Evolutionary conservation across 2,888 invertebrate species (phyloP), one percentile per base, ranked within the genome.

Genomic region (Argynnis bischoffii): DNA sequence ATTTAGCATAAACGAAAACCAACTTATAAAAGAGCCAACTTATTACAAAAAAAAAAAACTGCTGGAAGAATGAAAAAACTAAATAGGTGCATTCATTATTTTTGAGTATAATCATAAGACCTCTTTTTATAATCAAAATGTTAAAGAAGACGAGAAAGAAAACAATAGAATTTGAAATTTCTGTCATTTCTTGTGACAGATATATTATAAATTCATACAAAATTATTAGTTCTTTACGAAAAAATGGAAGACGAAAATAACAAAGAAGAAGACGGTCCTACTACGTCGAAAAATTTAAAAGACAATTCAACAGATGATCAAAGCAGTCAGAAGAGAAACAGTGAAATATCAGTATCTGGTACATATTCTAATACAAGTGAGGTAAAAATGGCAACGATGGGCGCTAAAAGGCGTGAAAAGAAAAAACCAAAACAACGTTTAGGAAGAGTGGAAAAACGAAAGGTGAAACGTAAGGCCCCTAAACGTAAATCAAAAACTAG

Each of bases 201-300:
- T 55, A 53, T 66, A 50, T 60, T 60, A 57, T 48, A 57, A 47
- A 35, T 66, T 66, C 64, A 63, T n/a, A 75, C 81, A 84, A 88
- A 85, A 84, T 86, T 85, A 77, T 80, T 66, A 79, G 79, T 84
- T 79, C 78, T 66, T 72, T 41, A 41, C 80, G 61, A 75, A 78
- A 76, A 84, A 80, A 87, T 88, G 87, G 83, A 81, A 55, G 81
- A 84, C 55, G 81, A 83, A 18, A 75, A 78, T 35, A 72, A 67
- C 63, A 82, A 82, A 41, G 81, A 77, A 14, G 75, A 77, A 11
- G 72, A 76, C 8, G 70, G 78, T 13, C 76, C 86, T 18, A 78
- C 81, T 26, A 79, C 83, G 47, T 84, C 84, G 76, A 83, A 81
- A 69, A 81, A 82, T 68, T 70, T 74, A 60, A 72, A 74, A 64